Base-by-base conservation (phyloP, 2,797 vertebrate genomes). In the Hyperoplus immaculatus region DNA sequence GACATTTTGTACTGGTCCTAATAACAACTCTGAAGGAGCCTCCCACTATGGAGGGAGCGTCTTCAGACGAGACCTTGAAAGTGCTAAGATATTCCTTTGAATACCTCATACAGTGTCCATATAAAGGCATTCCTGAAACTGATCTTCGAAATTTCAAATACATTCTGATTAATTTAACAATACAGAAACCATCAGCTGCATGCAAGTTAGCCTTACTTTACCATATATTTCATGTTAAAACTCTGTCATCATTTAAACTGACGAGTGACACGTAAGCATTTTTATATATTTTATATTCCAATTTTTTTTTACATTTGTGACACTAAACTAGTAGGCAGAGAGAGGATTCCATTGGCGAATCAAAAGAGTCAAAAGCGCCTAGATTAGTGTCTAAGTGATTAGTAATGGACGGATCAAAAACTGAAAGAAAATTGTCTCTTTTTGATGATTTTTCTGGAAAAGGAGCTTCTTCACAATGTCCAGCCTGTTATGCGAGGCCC, bases 371-470 rank as follows among this genome's bases (percentile, higher is more conserved):
- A 55, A 50, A 74, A 42, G 10, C 36, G 38, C 2, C 4, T 29
- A 3, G 9, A 72, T 53, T 5, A 46, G 6, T 47, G 47, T 10
- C 5, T 21, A 49, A n/a, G 21, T 61, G 29, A 53, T 75, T 4
- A 45, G 7, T 74, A 47, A 67, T 67, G 45, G 3, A 21, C 1
- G 13, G 5, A 62, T 47, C 14, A 69, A 10, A 69, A n/a, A 53
- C 2, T 42, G 18, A 51, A n/a, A 53, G 47, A 53, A 29, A 43
- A 60, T 18, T 50, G 16, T 3, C 49, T 4, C 5, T 39, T 29
- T 29, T 29, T 29, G 29, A 11, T 53, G 45, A 53, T 77, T 16
- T 57, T 55, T 64, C 64, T 15, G 3, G 42, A 64, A 47, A 42
- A 16, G 51, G 13, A 67, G 12, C 10, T 74, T 45, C 43, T n/a